A percentile compares a stretch with the other conserved stretches of the same genome.
phyloP scores from a whole-genome alignment of 2,888 invertebrate genomes.

The Stenichneumon culpator region DNA sequence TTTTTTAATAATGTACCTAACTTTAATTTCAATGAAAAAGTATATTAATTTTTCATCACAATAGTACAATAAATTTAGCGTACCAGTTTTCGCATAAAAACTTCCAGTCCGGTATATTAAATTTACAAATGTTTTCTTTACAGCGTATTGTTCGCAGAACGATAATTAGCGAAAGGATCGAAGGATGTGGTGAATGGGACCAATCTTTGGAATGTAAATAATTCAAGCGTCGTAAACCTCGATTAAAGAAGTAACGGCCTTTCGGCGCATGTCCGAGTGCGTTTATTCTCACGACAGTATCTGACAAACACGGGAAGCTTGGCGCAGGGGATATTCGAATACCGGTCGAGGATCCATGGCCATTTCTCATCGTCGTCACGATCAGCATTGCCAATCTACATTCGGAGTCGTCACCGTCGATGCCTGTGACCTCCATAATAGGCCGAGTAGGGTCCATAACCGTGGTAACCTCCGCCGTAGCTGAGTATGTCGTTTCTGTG shows the following conservation, averaged over 20 bases:
- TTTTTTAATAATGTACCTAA: no score
- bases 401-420: constrained; percentile 61
- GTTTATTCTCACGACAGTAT: constrained; percentile 43
- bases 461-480: constrained; percentile 70
- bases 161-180: not conserved
- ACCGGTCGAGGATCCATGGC: constrained; percentile 5
- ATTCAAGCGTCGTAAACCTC: constrained; percentile 10
- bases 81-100: no score
- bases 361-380: constrained; percentile 2
- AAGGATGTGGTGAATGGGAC: not conserved
- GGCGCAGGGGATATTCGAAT: constrained; percentile 5
- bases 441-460: constrained; percentile 67
- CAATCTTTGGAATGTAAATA: not conserved
- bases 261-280: constrained; percentile 9
- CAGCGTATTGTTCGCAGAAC: not conserved
- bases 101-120: no score
- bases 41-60: no score
- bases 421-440: constrained; percentile 70
- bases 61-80: no score
- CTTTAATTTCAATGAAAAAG: no score
- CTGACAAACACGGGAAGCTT: constrained; percentile 11
- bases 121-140: no score
- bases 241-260: constrained; percentile 41
- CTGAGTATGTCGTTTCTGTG: constrained; percentile 80
- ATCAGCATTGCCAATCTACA: not conserved